Conservation (phyloP, 2,113 vertebrate species). For the Ctenodactylus gundi region DNA sequence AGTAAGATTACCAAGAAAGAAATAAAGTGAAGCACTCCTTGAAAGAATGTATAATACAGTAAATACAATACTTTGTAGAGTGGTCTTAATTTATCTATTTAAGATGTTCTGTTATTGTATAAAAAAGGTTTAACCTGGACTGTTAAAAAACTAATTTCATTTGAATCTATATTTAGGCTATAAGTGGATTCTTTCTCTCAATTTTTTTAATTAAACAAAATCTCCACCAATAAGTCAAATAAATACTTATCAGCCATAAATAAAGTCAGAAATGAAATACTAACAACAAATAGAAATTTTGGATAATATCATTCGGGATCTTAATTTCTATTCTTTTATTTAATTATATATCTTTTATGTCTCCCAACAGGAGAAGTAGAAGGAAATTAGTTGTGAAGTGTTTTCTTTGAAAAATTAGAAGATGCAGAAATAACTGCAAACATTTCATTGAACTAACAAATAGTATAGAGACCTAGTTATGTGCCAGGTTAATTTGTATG, state of each 20-base stretch:
- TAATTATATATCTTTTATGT: not conserved
- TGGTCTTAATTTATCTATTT: conserved; percentile 4
- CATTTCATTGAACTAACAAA: not conserved
- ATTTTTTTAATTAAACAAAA: not conserved
- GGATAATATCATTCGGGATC: not conserved
- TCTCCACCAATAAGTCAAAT: not conserved
- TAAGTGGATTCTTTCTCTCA: not conserved
- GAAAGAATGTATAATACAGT: conserved; percentile 14
- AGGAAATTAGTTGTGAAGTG: not conserved
- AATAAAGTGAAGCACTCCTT: not conserved
- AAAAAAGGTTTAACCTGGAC: not conserved
- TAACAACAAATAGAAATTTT: not conserved
- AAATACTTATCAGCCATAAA: not conserved
- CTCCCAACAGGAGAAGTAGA: not conserved
- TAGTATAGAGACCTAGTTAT: not conserved
- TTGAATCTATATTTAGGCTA: not conserved
- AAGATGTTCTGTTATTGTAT: not conserved
- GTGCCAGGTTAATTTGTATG: not conserved
- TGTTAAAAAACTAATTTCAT: not conserved
- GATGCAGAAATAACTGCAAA: not conserved
- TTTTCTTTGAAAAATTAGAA: not conserved
- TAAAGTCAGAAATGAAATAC: not conserved
- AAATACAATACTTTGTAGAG: not conserved
- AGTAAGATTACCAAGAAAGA: not conserved
- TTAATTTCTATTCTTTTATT: not conserved